These are phyloP conservation scores for Drosophila simulans DNA, from an alignment of 1,140 invertebrate species.

Conservation along the genomic window DNA sequence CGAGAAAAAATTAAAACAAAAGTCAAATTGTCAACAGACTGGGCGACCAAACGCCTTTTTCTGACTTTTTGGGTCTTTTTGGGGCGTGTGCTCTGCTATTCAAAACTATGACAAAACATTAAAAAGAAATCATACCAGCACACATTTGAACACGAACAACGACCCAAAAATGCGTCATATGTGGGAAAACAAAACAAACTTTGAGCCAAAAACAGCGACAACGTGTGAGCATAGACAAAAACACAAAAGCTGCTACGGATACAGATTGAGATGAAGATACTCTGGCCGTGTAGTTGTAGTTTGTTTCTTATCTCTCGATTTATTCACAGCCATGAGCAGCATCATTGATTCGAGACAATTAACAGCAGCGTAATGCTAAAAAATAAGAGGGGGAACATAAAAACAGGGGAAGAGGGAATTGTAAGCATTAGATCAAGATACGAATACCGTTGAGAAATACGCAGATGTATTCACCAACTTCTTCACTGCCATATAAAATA, in stretches of 20 bases:
- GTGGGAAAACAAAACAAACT: constrained; percentile 19
- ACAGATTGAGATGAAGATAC: constrained; percentile 21
- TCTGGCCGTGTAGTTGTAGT: background rate
- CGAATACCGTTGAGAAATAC: constrained; percentile 20
- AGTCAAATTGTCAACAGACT: constrained; percentile 42
- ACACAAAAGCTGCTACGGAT: constrained; percentile 9
- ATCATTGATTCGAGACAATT: constrained; percentile 52
- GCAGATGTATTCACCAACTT: constrained; percentile 12
- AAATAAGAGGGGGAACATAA: constrained; percentile 5
- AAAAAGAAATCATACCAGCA: constrained; percentile 32
- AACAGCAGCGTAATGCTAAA: constrained; percentile 25
- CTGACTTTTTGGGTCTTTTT: constrained; percentile 7
- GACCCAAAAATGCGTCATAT: constrained; percentile 40
- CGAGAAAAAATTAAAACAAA: constrained; percentile 25
- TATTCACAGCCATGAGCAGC: constrained; percentile 7
- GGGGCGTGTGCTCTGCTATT: constrained; percentile 10
- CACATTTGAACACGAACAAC: constrained; percentile 36
- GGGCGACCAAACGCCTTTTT: constrained; percentile 10
- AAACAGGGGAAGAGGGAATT: constrained; percentile 12
- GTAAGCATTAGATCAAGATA: constrained; percentile 26
- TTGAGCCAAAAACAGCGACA: constrained; percentile 28
- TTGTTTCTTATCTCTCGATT: constrained; percentile 4
- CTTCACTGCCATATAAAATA: too few species aligned
- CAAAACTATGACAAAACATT: constrained; percentile 39
- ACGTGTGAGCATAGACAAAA: constrained; percentile 36